Evolutionary conservation across 2,888 invertebrate genomes (phyloP), one percentile per base, ranked within the genome.

Genomic region (Emesis furor): DNA sequence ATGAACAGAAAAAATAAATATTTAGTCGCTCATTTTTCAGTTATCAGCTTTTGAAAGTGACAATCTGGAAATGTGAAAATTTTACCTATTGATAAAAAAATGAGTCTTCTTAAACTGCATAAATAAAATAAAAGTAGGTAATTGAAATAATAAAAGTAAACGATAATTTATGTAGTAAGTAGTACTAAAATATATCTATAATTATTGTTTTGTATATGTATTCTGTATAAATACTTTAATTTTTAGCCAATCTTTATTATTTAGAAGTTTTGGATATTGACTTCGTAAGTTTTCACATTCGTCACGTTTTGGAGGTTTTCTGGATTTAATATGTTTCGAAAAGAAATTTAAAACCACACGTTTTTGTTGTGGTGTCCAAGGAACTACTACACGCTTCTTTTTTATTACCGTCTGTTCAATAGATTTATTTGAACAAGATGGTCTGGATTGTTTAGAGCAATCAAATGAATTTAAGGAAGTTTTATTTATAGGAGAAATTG

Each of bases 181-280:
- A 24, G 24, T 24, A 24, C 24, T 24, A 1, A 24, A 24, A 24
- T 24, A 24, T 39, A 72, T 46, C 30, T 30, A 51, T 72, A 30
- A 4, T 51, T 72, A 72, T 72, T 72, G 46, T 32, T 72, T 72
- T 51, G 72, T 51, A 51, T 72, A 72, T 30, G 30, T 51, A 72
- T 72, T 72, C 51, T 72, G 72, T 51, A 72, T 46, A 72, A 72
- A 72, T 46, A 72, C 72, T 46, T 89, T 90, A 62, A 90, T 90
- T 88, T 89, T 89, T n/a, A 89, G 82, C 90, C 90, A 90, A 71
- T 87, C 84, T 84, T 91, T 89, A 80, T 89, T 90, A 30, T 85
- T 37, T n/a, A 90, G 80, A 17, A 90, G 42, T 62, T 84, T 84
- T 73, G 62, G 68, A 76, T 89, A 24, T 24, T 79, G 67, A 24